Conservation (phyloP, 2,888 invertebrate genomes). For the Morinoia aosen region DNA sequence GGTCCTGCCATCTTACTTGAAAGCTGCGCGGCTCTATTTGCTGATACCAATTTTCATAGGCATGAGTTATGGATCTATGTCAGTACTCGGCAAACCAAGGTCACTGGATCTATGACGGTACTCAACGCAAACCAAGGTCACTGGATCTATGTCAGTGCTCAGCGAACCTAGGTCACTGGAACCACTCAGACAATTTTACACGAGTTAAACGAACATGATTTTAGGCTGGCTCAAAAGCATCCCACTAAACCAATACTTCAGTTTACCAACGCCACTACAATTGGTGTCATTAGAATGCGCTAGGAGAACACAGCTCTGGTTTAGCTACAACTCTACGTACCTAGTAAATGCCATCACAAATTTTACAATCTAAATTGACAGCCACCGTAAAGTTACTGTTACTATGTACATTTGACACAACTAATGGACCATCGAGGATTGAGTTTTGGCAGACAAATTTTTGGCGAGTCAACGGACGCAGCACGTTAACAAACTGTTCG, state of each 20-base stretch:
- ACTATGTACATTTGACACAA: conserved; percentile 1
- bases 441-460: background rate
- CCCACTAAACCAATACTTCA: background rate
- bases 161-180: background rate
- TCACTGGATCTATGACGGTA: background rate
- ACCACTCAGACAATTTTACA: background rate
- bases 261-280: background rate
- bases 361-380: background rate
- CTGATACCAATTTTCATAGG: background rate
- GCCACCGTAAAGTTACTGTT: background rate
- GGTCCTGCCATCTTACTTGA: background rate
- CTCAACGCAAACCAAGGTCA: background rate
- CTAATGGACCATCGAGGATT: background rate
- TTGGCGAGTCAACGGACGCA: background rate
- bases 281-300: background rate
- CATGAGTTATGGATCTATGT: too few relatives aligned
- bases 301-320: background rate
- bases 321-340: background rate
- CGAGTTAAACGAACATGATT: background rate
- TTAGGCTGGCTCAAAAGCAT: background rate
- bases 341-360: background rate
- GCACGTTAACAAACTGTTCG: background rate
- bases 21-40: background rate
- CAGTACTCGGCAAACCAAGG: background rate
- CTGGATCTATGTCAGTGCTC: background rate